These are phyloP conservation scores for Drosophila gaucha DNA, from an alignment of 2,888 invertebrate species.

Conservation along the genomic window DNA sequence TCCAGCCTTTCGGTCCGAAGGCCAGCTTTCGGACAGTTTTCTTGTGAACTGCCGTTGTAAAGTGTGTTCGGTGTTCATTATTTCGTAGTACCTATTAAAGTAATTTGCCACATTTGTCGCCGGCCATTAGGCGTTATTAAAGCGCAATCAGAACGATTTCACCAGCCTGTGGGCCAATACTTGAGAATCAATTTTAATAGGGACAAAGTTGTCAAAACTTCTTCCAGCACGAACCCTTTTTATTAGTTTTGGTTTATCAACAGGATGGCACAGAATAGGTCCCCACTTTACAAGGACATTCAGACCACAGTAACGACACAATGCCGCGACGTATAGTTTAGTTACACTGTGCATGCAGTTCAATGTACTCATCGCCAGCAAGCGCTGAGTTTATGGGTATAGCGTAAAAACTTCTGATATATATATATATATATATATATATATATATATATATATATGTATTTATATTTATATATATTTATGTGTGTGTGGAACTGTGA, in stretches of 20 bases:
- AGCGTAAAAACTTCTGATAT: no score
- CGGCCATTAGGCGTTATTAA: constrained; percentile 76
- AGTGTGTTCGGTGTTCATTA: constrained; percentile 66
- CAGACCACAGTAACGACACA: constrained; percentile 39
- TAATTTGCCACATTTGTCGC: constrained; percentile 79
- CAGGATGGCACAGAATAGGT: constrained; percentile 11
- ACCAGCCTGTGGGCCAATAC: constrained; percentile 36
- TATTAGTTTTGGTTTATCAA: constrained; percentile 61
- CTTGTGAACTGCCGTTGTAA: constrained; percentile 26
- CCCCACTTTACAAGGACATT: constrained; percentile 43
- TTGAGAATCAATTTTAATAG: constrained; percentile 64
- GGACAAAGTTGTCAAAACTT: constrained; percentile 57
- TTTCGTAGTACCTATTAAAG: constrained; percentile 71
- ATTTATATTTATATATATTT: no score
- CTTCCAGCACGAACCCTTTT: constrained; percentile 57
- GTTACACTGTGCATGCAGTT: constrained; percentile 45
- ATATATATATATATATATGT: background rate
- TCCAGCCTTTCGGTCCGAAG: background rate
- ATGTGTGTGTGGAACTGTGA: constrained; percentile 7
- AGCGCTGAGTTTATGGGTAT: constrained; percentile 28
- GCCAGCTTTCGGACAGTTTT: constrained; percentile 8
- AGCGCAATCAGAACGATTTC: constrained; percentile 66
- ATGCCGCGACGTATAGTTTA: constrained; percentile 19
- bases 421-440: constrained; percentile 7
- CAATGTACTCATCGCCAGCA: constrained; percentile 51